phyloP scores from a whole-genome alignment of 1,140 invertebrate species.

The Prorops nasuta region DNA sequence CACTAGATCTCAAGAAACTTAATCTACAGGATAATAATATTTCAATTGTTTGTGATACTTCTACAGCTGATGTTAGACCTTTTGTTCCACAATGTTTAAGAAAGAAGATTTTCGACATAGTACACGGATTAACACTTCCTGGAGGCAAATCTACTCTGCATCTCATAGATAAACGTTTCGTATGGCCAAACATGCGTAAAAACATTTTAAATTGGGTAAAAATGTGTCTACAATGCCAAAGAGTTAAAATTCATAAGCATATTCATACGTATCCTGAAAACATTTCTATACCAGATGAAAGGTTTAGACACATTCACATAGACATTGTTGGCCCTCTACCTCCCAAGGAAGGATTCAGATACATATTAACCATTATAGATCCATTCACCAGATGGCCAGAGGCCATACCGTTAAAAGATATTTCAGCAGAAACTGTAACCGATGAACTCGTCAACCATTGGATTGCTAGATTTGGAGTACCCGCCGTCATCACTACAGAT shows the following conservation, averaged over 20 bases:
- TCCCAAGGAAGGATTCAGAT: not conserved
- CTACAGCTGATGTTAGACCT: not conserved
- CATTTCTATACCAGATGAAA: not conserved
- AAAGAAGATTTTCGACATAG: not conserved
- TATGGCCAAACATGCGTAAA: not conserved
- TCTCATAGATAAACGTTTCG: not conserved
- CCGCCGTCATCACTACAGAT: not conserved
- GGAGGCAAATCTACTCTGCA: not conserved
- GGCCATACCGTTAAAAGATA: not conserved
- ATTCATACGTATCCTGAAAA: not conserved
- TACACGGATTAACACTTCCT: not conserved
- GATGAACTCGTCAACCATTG: not conserved
- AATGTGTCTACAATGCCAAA: not conserved
- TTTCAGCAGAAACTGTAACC: not conserved
- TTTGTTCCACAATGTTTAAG: not conserved
- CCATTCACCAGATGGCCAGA: not conserved
- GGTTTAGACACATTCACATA: conserved; percentile 3
- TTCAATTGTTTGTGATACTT: not conserved
- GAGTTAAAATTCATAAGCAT: not conserved
- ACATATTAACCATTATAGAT: not conserved
- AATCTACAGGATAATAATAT: not conserved
- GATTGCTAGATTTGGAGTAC: not conserved
- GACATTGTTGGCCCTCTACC: not conserved
- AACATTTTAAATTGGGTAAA: not conserved
- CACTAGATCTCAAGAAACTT: not conserved